Evolutionary conservation across 2,113 vertebrate species (phyloP), one percentile per base, ranked within the genome.

Genomic region (Triplophysa tibetana): DNA sequence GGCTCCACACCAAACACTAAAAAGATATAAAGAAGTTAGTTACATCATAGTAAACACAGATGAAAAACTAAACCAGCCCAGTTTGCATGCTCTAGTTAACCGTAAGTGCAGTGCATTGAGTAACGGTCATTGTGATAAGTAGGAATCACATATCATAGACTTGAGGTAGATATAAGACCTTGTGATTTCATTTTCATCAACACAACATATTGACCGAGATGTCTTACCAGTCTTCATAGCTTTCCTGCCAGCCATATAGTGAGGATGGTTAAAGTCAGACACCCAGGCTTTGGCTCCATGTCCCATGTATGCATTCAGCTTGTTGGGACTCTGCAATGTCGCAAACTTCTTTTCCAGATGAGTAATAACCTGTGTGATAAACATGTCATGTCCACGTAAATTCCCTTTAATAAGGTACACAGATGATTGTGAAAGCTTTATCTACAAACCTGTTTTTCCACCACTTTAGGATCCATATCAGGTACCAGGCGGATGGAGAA

Each of bases 401-500:
- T 19, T 43, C 8, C n/a, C 33, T 6, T 63, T 16, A 23, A 17
- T 43, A 69, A 56, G 0, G 16, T n/a, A 54, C 8, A 10, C 16
- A 54, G 24, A 38, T 1, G 10, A 13, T 38, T 1, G 3, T 11
- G 56, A 17, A 38, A 38, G 26, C 29, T 52, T n/a, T 17, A 19
- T 45, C 1, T 61, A 6, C 66, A 79, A 61, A 56, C 98, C 87
- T 95, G 93, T 74, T 96, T 89, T 5, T 94, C 92, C 79, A 99
- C 96, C 10, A 82, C 90, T 81, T 94, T 92, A 0, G 97, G 97
- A 83, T 93, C 94, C 98, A 99, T 99, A 88, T 99, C 84, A 0
- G 97, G 97, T 61, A 99, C 96, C 0, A 99, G 89, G 13, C 97
- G 91, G 88, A 99, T 98, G 75, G 97, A 99, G 89, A 99, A 99